Evolutionary conservation across 2,888 invertebrate genomes (phyloP).

Genomic region (Protula sp.): DNA sequence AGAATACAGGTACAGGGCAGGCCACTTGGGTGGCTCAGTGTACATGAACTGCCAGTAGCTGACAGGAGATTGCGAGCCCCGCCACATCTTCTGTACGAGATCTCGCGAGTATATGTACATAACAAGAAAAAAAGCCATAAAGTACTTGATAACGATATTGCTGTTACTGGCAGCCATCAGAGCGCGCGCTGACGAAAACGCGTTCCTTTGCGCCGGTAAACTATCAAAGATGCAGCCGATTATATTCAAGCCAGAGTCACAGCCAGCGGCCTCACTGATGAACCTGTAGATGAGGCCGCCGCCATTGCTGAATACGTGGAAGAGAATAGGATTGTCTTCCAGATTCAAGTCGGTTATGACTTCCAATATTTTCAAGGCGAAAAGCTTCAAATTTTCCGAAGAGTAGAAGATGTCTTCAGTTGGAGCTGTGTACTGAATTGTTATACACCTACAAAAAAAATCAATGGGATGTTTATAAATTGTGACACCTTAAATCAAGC

Average conservation of each 20-base stretch:
- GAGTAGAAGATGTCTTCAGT: constrained; percentile 65
- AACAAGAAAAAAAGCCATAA: constrained; percentile 54
- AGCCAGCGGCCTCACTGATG: constrained; percentile 62
- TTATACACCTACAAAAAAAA: constrained; percentile 63
- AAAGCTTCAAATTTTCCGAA: constrained; percentile 60
- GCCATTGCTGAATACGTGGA: constrained; percentile 74
- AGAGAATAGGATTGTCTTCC: constrained; percentile 67
- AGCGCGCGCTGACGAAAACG: constrained; percentile 30
- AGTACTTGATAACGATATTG: constrained; percentile 29
- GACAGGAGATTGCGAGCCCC: neutral
- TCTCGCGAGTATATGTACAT: neutral
- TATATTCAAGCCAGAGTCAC: no score
- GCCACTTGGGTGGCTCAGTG: constrained; percentile 58
- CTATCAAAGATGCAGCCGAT: constrained; percentile 62
- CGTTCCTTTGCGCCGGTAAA: constrained; percentile 59
- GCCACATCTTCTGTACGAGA: neutral
- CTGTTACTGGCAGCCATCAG: constrained; percentile 27
- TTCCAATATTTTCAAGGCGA: constrained; percentile 64
- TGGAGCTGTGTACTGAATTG: constrained; percentile 68
- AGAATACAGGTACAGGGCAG: constrained; percentile 71
- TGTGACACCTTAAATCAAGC: no score
- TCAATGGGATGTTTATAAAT: no score
- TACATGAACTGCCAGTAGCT: constrained; percentile 1
- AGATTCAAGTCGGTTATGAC: constrained; percentile 65
- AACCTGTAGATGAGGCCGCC: constrained; percentile 69